Evolutionary conservation across 1,140 invertebrate genomes (phyloP).

Genomic region (Thaumatotibia leucotreta): DNA sequence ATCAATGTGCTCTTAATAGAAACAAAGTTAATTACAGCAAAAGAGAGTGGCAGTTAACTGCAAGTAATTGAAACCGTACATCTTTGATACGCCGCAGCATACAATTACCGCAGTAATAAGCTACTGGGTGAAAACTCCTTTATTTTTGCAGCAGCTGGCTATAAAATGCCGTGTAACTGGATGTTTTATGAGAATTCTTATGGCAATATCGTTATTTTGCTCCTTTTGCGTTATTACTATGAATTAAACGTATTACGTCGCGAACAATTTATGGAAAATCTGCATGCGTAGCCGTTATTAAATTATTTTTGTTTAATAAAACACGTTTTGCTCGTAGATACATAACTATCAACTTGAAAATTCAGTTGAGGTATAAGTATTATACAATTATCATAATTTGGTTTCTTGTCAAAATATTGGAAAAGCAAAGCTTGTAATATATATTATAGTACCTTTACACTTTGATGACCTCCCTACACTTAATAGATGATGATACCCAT

Average conservation of each 20-base stretch:
- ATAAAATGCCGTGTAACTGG: conserved; percentile 14
- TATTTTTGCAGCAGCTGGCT: neutral
- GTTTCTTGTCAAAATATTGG: no score
- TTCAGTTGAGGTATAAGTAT: no score
- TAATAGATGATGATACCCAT: no score
- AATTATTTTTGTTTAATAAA: no score
- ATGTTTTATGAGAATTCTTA: conserved; percentile 9
- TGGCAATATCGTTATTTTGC: neutral
- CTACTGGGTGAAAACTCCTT: conserved; percentile 5
- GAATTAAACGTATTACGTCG: neutral
- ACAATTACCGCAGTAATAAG: conserved; percentile 4
- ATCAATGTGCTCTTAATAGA: neutral
- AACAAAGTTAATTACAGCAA: neutral
- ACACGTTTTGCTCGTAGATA: no score
- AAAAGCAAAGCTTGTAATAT: no score
- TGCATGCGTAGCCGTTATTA: neutral
- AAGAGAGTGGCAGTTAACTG: neutral
- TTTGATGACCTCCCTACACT: no score
- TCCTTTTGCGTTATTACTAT: neutral
- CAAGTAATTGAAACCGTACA: conserved; percentile 4
- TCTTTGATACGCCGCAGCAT: conserved; percentile 11
- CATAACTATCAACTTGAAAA: no score
- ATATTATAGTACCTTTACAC: no score
- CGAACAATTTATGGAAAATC: neutral
- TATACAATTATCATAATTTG: no score